Percentiles rank a stretch among this genome's conserved stretches.
Evolutionary conservation across 1,140 invertebrate genomes (phyloP).

Genomic region (Leptinotarsa lineolata): DNA sequence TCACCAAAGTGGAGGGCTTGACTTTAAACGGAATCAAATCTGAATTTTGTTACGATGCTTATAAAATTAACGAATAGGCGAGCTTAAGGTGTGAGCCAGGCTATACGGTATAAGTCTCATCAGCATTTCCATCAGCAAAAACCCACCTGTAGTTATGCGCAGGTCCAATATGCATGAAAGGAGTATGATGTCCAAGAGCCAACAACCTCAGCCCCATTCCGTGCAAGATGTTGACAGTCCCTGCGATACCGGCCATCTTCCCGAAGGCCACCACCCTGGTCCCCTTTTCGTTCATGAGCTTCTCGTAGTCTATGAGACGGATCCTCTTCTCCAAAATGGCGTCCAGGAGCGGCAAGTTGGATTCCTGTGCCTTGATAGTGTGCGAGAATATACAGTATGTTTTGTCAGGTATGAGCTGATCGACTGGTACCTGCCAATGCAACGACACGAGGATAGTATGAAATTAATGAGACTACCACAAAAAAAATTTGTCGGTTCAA

Average conservation of each 20-base stretch:
- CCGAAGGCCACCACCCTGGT: slow-evolving; percentile 96
- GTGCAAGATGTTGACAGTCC: slow-evolving; percentile 98
- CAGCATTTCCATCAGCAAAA: slow-evolving; percentile 49
- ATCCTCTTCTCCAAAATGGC: slow-evolving; percentile 95
- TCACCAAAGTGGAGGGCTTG: too few species aligned
- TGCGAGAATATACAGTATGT: slow-evolving; percentile 99
- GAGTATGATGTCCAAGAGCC: slow-evolving; percentile 97
- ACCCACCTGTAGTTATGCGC: slow-evolving; percentile 92
- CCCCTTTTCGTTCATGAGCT: slow-evolving; percentile 89
- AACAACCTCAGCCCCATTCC: slow-evolving; percentile 91
- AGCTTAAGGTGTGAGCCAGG: too few species aligned
- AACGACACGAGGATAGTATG: too few species aligned
- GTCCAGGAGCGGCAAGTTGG: slow-evolving; percentile 97
- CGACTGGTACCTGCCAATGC: slow-evolving; percentile 74
- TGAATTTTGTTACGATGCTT: too few species aligned
- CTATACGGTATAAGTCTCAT: too few species aligned
- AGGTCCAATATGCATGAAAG: slow-evolving; percentile 96
- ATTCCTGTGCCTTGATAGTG: slow-evolving; percentile 98
- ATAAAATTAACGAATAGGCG: too few species aligned
- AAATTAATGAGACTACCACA: too few species aligned
- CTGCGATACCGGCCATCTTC: slow-evolving; percentile 97
- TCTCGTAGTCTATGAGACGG: slow-evolving; percentile 96
- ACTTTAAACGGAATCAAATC: too few species aligned
- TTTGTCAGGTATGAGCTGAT: slow-evolving; percentile 90
- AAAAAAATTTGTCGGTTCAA: too few species aligned